Evolutionary conservation across 2,113 vertebrate species (phyloP).

Genomic region (Percopsis transmontana): DNA sequence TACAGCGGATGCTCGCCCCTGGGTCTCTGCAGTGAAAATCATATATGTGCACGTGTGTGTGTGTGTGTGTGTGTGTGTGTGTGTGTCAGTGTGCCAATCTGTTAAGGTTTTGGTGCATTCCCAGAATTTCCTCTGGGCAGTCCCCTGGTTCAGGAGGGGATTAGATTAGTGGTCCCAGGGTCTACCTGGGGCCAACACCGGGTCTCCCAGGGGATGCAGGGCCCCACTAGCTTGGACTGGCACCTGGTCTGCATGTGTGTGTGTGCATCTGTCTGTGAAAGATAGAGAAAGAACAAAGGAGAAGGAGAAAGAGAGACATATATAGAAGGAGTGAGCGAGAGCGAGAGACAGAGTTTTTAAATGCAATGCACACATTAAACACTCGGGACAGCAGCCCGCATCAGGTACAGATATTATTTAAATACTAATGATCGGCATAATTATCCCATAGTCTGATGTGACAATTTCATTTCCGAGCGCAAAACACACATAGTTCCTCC

Average conservation of each 20-base stretch:
- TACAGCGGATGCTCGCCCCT: constrained; percentile 1
- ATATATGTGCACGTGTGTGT: constrained; percentile 8
- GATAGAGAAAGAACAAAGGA: background rate
- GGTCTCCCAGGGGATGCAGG: background rate
- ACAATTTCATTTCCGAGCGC: constrained; percentile 14
- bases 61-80: constrained; percentile 1
- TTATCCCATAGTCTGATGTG: constrained; percentile 8
- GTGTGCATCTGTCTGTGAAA: background rate
- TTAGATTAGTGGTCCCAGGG: constrained; percentile 48
- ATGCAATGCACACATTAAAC: too few species aligned
- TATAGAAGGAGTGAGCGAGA: background rate
- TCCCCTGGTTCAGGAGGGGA: constrained; percentile 29
- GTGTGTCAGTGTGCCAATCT: constrained; percentile 1
- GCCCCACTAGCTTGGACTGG: background rate
- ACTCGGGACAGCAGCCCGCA: too few species aligned
- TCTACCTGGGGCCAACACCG: constrained; percentile 21
- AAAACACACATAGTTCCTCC: background rate
- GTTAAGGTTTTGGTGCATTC: constrained; percentile 23
- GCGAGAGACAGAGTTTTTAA: too few species aligned
- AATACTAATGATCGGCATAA: too few species aligned
- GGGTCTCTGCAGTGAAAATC: constrained; percentile 9
- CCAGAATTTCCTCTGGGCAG: constrained; percentile 25
- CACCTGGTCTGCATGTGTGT: background rate
- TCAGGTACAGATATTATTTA: too few species aligned
- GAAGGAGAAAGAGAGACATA: background rate